Conservation (phyloP, 2,797 vertebrate species). For the Sebastiscus albofasciatus region DNA sequence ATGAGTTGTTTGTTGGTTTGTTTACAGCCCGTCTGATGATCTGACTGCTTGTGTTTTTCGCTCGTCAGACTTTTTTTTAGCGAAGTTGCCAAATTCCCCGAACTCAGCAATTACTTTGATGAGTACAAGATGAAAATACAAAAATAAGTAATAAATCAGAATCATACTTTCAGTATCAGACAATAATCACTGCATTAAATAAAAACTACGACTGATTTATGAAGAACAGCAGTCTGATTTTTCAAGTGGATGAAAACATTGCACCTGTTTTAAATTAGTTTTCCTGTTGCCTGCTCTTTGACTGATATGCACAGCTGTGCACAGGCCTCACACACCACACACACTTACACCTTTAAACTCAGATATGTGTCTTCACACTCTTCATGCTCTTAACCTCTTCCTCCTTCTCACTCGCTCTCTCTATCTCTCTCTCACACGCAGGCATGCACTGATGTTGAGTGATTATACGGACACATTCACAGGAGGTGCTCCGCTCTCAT, state of each 20-base stretch:
- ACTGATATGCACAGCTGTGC: constrained; percentile 32
- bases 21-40: neutral
- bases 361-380: neutral
- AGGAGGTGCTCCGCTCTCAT: constrained; percentile 6
- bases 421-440: neutral
- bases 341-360: neutral
- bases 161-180: neutral
- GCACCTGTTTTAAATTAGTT: neutral
- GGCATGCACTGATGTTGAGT: constrained; percentile 5
- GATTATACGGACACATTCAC: constrained; percentile 17
- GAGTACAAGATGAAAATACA: neutral
- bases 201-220: neutral
- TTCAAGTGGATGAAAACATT: neutral
- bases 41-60: neutral
- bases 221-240: neutral
- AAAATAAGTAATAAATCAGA: neutral
- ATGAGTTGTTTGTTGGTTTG: neutral
- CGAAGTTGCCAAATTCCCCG: neutral
- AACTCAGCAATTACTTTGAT: neutral
- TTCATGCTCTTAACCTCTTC: constrained; percentile 1
- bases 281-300: constrained; percentile 22
- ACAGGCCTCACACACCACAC: neutral
- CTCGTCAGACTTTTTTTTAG: too few species aligned
- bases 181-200: neutral
- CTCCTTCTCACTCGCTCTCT: neutral